Conservation (phyloP, 2,797 vertebrate species). For the Danio kyathit region DNA sequence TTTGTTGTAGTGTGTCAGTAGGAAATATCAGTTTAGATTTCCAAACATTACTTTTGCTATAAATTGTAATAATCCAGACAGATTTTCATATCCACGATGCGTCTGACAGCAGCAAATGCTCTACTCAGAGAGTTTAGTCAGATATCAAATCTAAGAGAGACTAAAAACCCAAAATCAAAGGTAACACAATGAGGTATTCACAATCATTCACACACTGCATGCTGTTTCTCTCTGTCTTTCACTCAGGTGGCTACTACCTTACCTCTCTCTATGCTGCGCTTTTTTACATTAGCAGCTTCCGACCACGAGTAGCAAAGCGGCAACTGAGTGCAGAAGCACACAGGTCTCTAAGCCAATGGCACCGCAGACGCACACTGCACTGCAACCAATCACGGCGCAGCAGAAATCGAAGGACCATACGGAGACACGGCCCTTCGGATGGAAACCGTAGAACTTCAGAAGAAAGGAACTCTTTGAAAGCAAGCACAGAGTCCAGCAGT, state of each 20-base stretch:
- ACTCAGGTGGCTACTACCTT: conserved; percentile 89
- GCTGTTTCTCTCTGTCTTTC: not conserved
- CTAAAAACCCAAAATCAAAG: no score
- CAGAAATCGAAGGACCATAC: conserved; percentile 69
- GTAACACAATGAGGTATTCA: no score
- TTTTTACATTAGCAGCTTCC: conserved; percentile 88
- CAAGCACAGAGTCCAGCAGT: not conserved
- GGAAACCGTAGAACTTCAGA: not conserved
- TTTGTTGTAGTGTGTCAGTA: no score
- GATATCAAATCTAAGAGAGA: no score
- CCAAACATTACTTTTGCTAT: no score
- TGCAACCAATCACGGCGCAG: conserved; percentile 72
- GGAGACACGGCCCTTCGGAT: conserved; percentile 57
- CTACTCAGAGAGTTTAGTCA: no score
- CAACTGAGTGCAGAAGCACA: conserved; percentile 87
- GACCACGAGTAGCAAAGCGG: conserved; percentile 74
- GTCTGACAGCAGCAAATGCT: no score
- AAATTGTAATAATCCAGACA: no score
- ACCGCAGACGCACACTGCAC: conserved; percentile 86
- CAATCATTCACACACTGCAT: not conserved
- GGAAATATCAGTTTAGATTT: no score
- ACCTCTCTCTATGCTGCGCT: conserved; percentile 90
- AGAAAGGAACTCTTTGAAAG: not conserved
- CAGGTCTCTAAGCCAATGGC: conserved; percentile 87
- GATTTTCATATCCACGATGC: no score